Conservation (phyloP, 2,113 vertebrate species). For the Boulengeromyrus knoepffleri region DNA sequence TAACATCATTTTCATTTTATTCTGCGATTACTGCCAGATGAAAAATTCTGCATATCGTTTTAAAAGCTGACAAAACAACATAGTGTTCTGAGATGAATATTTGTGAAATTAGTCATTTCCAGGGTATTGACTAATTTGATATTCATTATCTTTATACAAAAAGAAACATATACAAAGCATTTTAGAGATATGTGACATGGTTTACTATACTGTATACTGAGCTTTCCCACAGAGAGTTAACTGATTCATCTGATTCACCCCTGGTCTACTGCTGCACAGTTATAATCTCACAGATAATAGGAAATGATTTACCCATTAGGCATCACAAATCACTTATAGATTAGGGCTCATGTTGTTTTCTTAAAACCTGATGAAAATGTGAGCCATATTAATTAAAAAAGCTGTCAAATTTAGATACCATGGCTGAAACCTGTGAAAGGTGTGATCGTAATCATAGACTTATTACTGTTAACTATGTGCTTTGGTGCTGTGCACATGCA, state of each 20-base stretch:
- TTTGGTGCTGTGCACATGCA: background rate
- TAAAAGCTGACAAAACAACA: background rate
- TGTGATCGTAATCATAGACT: background rate
- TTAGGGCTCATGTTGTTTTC: conserved; percentile 43
- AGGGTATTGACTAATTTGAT: background rate
- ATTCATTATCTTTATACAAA: conserved; percentile 35
- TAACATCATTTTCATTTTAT: conserved; percentile 31
- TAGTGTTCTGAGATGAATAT: conserved; percentile 17
- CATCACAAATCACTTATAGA: conserved; percentile 51
- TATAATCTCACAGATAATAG: conserved; percentile 51
- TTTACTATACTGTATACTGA: conserved; percentile 39
- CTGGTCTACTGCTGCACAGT: conserved; percentile 33
- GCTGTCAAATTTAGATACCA: background rate
- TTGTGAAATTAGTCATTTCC: conserved; percentile 11
- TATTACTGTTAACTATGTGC: background rate
- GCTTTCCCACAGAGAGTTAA: conserved; percentile 46
- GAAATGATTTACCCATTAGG: conserved; percentile 44
- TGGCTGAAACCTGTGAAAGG: background rate
- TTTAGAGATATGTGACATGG: conserved; percentile 29
- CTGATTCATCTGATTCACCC: conserved; percentile 50
- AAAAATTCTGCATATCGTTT: conserved; percentile 9
- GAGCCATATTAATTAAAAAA: conserved; percentile 16
- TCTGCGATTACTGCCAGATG: conserved; percentile 34
- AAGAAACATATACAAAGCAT: conserved; percentile 37
- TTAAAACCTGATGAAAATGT: conserved; percentile 19